Evolutionary conservation across 2,113 vertebrate genomes (phyloP).

Genomic region (Thinocorus orbignyianus): DNA sequence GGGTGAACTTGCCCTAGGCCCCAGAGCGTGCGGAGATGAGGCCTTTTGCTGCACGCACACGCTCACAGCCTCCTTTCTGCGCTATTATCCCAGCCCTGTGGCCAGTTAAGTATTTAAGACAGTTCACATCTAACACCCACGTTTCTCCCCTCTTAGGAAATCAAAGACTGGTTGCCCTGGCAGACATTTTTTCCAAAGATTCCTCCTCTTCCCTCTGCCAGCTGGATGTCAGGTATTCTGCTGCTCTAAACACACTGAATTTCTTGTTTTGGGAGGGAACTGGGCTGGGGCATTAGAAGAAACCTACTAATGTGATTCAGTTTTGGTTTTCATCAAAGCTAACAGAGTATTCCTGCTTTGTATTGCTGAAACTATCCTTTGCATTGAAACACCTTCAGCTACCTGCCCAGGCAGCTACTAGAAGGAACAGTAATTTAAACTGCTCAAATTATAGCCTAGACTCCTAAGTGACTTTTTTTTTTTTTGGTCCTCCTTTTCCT

Average conservation of each 20-base stretch:
- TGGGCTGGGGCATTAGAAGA: background rate
- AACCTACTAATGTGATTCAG: too few relatives aligned
- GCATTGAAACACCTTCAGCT: background rate
- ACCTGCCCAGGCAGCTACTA: background rate
- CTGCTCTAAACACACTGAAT: background rate
- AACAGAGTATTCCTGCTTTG: background rate
- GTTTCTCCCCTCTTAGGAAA: conserved; percentile 76
- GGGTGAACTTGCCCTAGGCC: background rate
- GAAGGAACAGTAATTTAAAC: background rate
- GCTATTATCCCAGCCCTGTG: background rate
- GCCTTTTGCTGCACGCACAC: background rate
- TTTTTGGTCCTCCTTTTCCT: background rate
- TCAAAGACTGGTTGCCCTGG: conserved; percentile 79
- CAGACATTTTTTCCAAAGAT: conserved; percentile 85
- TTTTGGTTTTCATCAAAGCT: background rate
- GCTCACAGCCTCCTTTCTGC: background rate
- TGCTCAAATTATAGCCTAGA: background rate
- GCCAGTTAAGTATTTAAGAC: background rate
- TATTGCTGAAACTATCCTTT: background rate
- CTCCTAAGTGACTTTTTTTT: background rate
- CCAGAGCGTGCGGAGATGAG: background rate
- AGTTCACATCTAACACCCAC: background rate
- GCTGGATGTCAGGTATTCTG: conserved; percentile 86
- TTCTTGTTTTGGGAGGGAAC: background rate
- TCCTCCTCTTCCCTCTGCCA: conserved; percentile 79